Evolutionary conservation across 1,140 invertebrate genomes (phyloP), one percentile per base, ranked within the genome.

Genomic region (Trichonephila clavata): DNA sequence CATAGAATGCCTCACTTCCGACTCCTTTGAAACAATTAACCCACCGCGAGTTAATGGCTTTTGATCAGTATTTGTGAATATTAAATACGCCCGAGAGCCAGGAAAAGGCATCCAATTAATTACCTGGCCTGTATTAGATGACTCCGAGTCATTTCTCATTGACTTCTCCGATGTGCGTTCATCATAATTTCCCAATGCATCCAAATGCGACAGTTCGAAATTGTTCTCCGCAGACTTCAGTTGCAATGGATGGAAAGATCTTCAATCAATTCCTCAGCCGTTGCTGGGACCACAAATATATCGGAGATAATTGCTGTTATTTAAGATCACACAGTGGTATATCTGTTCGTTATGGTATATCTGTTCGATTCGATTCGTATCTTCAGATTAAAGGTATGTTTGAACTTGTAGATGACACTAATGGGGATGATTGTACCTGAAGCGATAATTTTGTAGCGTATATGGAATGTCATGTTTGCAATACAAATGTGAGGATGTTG

Each of bases 61-160:
- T 83, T 83, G 81, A 83, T 83, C 81, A 83, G 81, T 83, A 50
- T 83, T 50, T 83, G 81, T 83, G 81, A 50, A 83, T 83, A 83
- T 83, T 83, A 83, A 83, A 83, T 59, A 59, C 81, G 32, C 32
- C 71, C 27, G 71, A 77, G 24, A 77, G 71, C 27, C 6, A 77
- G 27, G 24, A 32, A 39, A 24, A 77, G 27, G 27, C n/a, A 14
- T 32, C 24, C 71, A 57, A 50, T 83, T 83, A 83, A 83, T 83
- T 83, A 77, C 71, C 14, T 5, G 27, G 4, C 5, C 24, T 27
- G 71, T 32, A 32, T 77, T 77, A 77, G 50, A 50, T 50, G 50
- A 50, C 50, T 50, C 50, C 0, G 21, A 68, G 8, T 68, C 65
- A 68, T 68, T 68, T 68, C 65, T 68, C 65, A 68, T 68, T 68